Conservation (phyloP, 1,140 invertebrate genomes). For the Megalonaias nervosa region DNA sequence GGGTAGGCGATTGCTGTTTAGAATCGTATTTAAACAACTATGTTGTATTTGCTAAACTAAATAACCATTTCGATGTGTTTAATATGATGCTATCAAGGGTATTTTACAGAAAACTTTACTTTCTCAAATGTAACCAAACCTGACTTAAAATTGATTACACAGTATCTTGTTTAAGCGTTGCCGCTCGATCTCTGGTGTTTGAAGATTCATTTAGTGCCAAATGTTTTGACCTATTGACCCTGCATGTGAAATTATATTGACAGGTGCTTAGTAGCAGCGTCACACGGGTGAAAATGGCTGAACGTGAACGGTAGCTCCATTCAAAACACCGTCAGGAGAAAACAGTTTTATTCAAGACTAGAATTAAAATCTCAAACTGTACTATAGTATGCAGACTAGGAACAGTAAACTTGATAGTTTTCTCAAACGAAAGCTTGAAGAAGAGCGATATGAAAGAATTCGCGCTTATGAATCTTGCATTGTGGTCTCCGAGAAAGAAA, state of each 20-base stretch:
- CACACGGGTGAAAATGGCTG: conserved; percentile 24
- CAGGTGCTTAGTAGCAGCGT: conserved; percentile 46
- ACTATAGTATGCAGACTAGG: conserved; percentile 51
- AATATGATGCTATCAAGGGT: too few species aligned
- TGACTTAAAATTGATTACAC: too few species aligned
- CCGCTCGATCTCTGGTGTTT: too few species aligned
- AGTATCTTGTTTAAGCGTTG: too few species aligned
- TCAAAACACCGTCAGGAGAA: conserved; percentile 8
- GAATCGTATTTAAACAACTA: too few species aligned
- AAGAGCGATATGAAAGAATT: conserved; percentile 66
- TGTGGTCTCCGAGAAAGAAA: conserved; percentile 66
- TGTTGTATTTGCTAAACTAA: too few species aligned
- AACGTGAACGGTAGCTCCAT: conserved; percentile 12
- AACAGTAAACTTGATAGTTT: conserved; percentile 69
- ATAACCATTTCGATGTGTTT: too few species aligned
- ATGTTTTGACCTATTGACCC: conserved; percentile 26
- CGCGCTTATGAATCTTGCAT: conserved; percentile 70
- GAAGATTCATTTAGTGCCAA: too few species aligned
- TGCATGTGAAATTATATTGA: conserved; percentile 39
- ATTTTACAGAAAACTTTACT: too few species aligned
- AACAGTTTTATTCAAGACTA: neutral
- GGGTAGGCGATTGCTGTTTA: too few species aligned
- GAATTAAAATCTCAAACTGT: neutral
- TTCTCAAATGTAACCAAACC: too few species aligned
- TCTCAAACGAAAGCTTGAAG: conserved; percentile 60